Percentiles rank a stretch among this genome's conserved stretches.
Evolutionary conservation across 2,888 invertebrate species (phyloP).

Genomic region (Brachypterus glaber): DNA sequence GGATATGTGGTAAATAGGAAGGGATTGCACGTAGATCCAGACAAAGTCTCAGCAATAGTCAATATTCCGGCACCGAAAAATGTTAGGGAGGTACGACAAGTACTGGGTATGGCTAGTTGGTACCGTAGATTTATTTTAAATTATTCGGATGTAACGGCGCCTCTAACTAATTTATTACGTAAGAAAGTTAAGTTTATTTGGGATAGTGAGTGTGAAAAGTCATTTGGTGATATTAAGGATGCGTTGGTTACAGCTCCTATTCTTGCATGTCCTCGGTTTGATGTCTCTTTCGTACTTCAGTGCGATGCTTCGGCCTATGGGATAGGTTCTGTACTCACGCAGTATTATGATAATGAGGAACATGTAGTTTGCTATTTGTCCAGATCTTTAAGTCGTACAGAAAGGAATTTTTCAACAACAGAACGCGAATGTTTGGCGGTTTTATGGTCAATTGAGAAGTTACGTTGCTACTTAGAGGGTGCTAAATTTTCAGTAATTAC

Average conservation of each 20-base stretch:
- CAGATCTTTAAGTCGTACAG: slow-evolving; percentile 2
- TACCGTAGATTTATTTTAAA: slow-evolving; percentile 16
- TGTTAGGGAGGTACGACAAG: slow-evolving; percentile 13
- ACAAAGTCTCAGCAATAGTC: slow-evolving; percentile 17
- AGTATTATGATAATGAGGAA: slow-evolving; percentile 9
- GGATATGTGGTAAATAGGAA: slow-evolving; percentile 26
- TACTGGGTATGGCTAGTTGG: slow-evolving; percentile 19
- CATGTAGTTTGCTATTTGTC: slow-evolving; percentile 8
- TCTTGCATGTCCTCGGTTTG: slow-evolving; percentile 9
- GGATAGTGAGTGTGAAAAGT: too few relatives aligned
- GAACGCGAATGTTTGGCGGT: slow-evolving; percentile 15
- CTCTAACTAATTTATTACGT: too few relatives aligned
- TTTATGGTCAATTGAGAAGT: slow-evolving; percentile 13
- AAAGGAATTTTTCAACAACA: slow-evolving; percentile 11
- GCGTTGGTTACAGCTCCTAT: slow-evolving; percentile 1
- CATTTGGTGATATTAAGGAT: slow-evolving; percentile 2
- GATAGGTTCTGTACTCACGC: slow-evolving; percentile 10
- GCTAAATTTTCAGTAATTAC: slow-evolving; percentile 15
- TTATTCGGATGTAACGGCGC: too few relatives aligned
- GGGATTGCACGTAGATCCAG: slow-evolving; percentile 23
- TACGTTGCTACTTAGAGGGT: slow-evolving; percentile 16
- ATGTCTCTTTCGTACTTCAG: slow-evolving; percentile 8
- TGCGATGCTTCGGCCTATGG: slow-evolving; percentile 12
- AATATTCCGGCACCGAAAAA: slow-evolving; percentile 13
- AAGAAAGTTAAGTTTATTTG: too few relatives aligned